phyloP scores from a whole-genome alignment of 2,888 invertebrate species.

The Ectemnius lituratus region DNA sequence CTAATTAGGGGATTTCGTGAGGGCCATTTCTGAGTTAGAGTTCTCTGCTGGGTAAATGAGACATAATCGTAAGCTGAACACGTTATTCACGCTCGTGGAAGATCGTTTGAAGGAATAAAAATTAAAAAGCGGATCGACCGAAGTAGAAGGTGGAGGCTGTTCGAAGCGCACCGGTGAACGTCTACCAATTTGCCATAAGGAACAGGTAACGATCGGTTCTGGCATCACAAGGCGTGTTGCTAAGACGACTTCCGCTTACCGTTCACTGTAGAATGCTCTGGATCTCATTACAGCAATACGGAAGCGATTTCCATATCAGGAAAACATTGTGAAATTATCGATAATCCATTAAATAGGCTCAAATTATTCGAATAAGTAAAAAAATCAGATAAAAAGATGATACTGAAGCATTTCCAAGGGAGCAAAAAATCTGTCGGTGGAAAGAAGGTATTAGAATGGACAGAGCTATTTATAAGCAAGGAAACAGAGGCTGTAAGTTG shows the following conservation, averaged over 20 bases:
- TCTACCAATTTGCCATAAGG: slow-evolving; percentile 42
- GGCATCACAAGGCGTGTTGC: slow-evolving; percentile 35
- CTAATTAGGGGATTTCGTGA: too few species aligned
- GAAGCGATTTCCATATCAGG: slow-evolving; percentile 33
- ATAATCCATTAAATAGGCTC: too few species aligned
- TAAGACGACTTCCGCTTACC: slow-evolving; percentile 52
- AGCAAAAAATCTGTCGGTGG: slow-evolving; percentile 49
- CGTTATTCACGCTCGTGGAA: slow-evolving; percentile 13
- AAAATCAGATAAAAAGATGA: too few species aligned
- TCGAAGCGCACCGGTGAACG: slow-evolving; percentile 34
- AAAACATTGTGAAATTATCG: neutral
- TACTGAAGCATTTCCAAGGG: too few species aligned
- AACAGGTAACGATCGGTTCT: slow-evolving; percentile 39
- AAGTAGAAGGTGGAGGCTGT: slow-evolving; percentile 23
- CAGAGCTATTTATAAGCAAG: slow-evolving; percentile 57
- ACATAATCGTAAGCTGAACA: slow-evolving; percentile 40
- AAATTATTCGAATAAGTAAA: too few species aligned
- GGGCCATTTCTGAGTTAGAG: neutral
- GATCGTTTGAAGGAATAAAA: slow-evolving; percentile 41
- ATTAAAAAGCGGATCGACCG: slow-evolving; percentile 46
- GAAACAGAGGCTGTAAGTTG: slow-evolving; percentile 59
- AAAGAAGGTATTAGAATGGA: slow-evolving; percentile 47
- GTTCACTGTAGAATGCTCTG: slow-evolving; percentile 40
- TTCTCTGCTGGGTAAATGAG: slow-evolving; percentile 29
- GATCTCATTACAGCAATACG: slow-evolving; percentile 33